phyloP scores from a whole-genome alignment of 92 coral and sea anemone genomes.

The Zoanthus gigantus region DNA sequence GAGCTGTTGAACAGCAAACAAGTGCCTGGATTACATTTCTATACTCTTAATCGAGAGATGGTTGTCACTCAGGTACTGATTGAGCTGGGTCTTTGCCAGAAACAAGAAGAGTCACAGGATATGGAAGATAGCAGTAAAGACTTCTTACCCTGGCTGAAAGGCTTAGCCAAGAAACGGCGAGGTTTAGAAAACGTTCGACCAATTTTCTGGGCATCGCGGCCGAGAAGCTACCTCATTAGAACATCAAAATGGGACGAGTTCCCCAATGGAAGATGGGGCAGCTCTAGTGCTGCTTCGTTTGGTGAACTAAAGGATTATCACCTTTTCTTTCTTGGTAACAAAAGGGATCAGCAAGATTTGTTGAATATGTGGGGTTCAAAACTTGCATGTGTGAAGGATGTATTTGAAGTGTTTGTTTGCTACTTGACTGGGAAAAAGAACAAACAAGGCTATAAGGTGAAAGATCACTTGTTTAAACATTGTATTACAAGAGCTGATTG shows the following conservation, averaged over 20 bases:
- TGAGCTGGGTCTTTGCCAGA: slow-evolving; percentile 55
- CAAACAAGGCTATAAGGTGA: slow-evolving; percentile 73
- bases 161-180: slow-evolving; percentile 65
- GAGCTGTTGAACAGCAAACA: slow-evolving; percentile 70
- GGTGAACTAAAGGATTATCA: slow-evolving; percentile 88
- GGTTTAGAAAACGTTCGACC: slow-evolving; percentile 85
- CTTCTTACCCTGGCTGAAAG: slow-evolving; percentile 72
- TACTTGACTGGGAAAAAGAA: slow-evolving; percentile 81
- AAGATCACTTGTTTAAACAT: neutral
- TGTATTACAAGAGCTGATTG: neutral
- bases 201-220: slow-evolving; percentile 91
- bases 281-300: slow-evolving; percentile 86
- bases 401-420: slow-evolving; percentile 77
- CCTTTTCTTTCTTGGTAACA: slow-evolving; percentile 71
- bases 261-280: slow-evolving; percentile 91
- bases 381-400: slow-evolving; percentile 68
- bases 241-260: slow-evolving; percentile 89
- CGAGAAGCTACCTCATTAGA: slow-evolving; percentile 85
- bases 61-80: slow-evolving; percentile 61
- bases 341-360: slow-evolving; percentile 59
- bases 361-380: slow-evolving; percentile 85
- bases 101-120: slow-evolving; percentile 11
- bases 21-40: slow-evolving; percentile 83
- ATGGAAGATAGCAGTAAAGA: slow-evolving; percentile 40
- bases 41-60: slow-evolving; percentile 79